Evolutionary conservation across 2,797 vertebrate species (phyloP).

Genomic region (Fringilla coelebs): DNA sequence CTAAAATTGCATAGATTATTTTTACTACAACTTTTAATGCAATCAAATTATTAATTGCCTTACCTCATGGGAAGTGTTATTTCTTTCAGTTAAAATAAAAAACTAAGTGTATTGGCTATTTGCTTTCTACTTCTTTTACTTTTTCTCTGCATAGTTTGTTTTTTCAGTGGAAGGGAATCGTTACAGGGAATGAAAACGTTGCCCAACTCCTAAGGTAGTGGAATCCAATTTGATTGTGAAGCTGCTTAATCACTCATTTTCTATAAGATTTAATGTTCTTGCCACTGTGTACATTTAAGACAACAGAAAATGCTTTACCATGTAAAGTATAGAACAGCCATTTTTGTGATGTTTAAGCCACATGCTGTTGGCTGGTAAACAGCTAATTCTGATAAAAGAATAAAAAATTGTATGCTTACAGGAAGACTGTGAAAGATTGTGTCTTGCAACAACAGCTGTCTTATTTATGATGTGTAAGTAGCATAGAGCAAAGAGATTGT

Average conservation of each 20-base stretch:
- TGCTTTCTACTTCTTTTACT: constrained; percentile 63
- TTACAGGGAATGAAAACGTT: constrained; percentile 29
- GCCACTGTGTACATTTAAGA: constrained; percentile 71
- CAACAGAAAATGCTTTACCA: constrained; percentile 77
- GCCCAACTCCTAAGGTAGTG: constrained; percentile 33
- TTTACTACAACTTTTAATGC: constrained; percentile 68
- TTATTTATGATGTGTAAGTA: constrained; percentile 80
- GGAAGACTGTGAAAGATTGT: constrained; percentile 68
- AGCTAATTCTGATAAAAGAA: constrained; percentile 69
- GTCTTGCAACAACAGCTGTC: constrained; percentile 71
- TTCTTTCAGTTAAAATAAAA: constrained; percentile 53
- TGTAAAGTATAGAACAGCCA: constrained; percentile 78
- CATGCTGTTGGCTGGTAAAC: constrained; percentile 69
- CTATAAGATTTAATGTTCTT: constrained; percentile 10
- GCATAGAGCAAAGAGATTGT: constrained; percentile 71
- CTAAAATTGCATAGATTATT: constrained; percentile 58
- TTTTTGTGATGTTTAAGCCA: constrained; percentile 73
- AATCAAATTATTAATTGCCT: constrained; percentile 76
- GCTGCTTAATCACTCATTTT: constrained; percentile 68
- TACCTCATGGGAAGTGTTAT: constrained; percentile 68
- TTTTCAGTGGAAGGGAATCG: neutral
- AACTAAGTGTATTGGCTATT: neutral
- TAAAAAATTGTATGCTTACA: constrained; percentile 56
- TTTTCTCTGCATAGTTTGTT: constrained; percentile 41
- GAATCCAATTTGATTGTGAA: constrained; percentile 67